Evolutionary conservation across 2,797 vertebrate genomes (phyloP).

Genomic region (Sebastes trivittatus): DNA sequence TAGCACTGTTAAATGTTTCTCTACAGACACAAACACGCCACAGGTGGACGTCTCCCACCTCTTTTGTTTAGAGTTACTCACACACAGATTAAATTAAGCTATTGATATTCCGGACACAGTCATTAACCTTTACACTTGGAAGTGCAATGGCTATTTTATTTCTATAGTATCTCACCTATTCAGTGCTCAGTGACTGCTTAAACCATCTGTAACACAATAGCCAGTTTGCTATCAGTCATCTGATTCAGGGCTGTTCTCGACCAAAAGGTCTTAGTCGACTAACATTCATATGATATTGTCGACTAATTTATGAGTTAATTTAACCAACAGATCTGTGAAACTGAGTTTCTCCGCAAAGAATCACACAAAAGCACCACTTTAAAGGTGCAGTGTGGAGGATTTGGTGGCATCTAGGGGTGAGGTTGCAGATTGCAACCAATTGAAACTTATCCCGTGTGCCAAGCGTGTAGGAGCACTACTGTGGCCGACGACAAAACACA

Average conservation of each 20-base stretch:
- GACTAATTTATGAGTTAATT: background rate
- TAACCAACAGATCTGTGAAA: background rate
- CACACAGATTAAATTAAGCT: conserved; percentile 50
- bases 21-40: conserved; percentile 15
- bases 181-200: conserved; percentile 4
- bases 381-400: background rate
- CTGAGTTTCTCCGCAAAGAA: background rate
- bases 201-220: background rate
- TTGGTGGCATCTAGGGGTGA: background rate
- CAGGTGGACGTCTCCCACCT: conserved; percentile 24
- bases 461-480: too few relatives aligned
- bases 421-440: background rate
- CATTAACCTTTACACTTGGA: conserved; percentile 59
- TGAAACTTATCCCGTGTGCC: background rate
- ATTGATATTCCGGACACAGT: conserved; percentile 57
- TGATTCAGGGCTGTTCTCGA: background rate
- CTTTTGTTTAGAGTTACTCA: conserved; percentile 43
- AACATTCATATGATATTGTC: background rate
- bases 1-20: conserved; percentile 17
- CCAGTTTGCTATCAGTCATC: background rate
- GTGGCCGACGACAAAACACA: too few relatives aligned
- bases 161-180: conserved; percentile 10
- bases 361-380: background rate
- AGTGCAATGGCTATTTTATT: conserved; percentile 27
- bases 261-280: background rate